Evolutionary conservation across 2,113 vertebrate genomes (phyloP).

Genomic region (Anseranas semipalmata): DNA sequence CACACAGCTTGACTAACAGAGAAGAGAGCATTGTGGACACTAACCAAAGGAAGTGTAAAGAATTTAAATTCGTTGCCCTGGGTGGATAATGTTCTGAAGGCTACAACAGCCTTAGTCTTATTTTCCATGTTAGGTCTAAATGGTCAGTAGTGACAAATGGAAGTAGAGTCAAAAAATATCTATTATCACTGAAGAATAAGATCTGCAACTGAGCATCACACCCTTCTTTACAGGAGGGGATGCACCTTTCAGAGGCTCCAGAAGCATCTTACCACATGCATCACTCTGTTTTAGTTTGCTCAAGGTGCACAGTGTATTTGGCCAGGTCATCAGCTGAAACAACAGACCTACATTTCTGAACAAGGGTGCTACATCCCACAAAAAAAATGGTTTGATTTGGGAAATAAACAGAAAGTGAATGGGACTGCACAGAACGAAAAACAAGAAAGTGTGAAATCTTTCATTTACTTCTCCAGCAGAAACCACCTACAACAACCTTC

Average conservation of each 20-base stretch:
- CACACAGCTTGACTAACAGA: neutral
- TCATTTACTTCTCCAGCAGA: neutral
- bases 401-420: neutral
- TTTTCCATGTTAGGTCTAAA: neutral
- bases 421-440: fast-evolving
- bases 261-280: fast-evolving
- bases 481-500: neutral
- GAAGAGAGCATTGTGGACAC: neutral
- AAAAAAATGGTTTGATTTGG: neutral
- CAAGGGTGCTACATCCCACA: neutral
- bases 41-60: neutral
- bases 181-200: neutral
- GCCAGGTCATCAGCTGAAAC: neutral
- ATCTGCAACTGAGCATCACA: no score
- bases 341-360: neutral
- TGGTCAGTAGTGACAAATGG: neutral
- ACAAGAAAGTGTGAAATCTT: neutral
- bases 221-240: neutral
- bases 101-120: neutral
- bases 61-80: neutral
- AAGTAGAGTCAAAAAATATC: neutral
- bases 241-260: neutral
- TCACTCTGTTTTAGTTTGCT: fast-evolving
- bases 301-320: fast-evolving
- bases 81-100: fast-evolving